Conservation (phyloP, 1,140 invertebrate genomes). For the Ptiloglossa arizonensis region DNA sequence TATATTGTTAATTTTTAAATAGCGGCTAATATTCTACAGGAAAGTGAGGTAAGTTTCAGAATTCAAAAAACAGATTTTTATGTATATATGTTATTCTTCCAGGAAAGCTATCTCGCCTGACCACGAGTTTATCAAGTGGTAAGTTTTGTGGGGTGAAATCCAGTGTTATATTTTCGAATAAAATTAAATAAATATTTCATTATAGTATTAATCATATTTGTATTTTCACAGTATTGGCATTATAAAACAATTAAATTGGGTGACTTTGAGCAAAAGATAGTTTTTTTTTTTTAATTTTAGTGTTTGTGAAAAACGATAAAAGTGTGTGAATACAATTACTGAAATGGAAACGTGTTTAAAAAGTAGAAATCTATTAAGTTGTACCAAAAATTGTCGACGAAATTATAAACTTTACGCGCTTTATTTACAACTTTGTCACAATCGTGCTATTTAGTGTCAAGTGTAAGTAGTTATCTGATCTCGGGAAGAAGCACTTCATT, state of each 20-base stretch:
- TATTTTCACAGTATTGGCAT: conserved; percentile 66
- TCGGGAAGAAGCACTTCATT: conserved; percentile 46
- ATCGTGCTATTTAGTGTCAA: conserved; percentile 6
- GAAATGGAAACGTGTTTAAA: background rate
- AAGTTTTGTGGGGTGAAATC: conserved; percentile 15
- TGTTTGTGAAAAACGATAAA: background rate
- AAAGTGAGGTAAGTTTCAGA: conserved; percentile 56
- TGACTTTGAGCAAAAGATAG: conserved; percentile 57
- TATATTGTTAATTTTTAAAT: conserved; percentile 49
- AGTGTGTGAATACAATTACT: background rate
- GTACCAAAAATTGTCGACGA: background rate
- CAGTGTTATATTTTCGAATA: conserved; percentile 8
- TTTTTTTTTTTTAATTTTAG: conserved; percentile 42
- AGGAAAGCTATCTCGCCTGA: conserved; percentile 41
- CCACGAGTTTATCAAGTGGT: conserved; percentile 5
- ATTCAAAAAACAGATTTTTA: conserved; percentile 36
- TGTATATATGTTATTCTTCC: conserved; percentile 56
- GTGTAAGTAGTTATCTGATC: background rate
- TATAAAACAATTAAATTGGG: conserved; percentile 66
- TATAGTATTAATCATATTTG: conserved; percentile 62
- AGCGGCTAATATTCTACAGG: conserved; percentile 20
- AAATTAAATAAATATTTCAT: conserved; percentile 17
- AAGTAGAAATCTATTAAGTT: background rate
- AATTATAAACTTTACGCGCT: background rate
- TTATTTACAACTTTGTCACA: background rate